These are phyloP conservation scores for Cheirogaleus medius DNA, from an alignment of 2,113 vertebrate genomes.

Conservation along the genomic window DNA sequence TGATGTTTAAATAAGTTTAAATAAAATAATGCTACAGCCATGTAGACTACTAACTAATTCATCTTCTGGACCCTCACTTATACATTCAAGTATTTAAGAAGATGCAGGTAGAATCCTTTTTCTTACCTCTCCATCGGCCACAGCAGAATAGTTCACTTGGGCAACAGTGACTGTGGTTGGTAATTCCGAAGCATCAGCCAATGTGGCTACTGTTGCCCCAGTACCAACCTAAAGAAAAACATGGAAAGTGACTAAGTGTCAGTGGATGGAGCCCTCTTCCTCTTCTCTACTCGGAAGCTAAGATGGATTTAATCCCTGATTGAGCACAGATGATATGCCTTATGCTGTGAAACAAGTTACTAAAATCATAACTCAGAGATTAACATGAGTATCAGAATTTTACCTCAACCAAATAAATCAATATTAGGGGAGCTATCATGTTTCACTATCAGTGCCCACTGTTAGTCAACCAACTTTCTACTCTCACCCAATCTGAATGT, in stretches of 20 bases:
- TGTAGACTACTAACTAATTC: background rate
- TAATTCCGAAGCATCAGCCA: slow-evolving; percentile 97
- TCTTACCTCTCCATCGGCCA: slow-evolving; percentile 95
- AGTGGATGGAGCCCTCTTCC: background rate
- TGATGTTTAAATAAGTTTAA: background rate
- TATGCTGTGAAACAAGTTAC: background rate
- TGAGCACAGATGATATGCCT: background rate
- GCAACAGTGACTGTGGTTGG: slow-evolving; percentile 97
- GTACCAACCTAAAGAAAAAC: slow-evolving; percentile 92
- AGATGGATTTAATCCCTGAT: background rate
- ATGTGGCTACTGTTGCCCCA: slow-evolving; percentile 95
- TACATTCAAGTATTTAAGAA: background rate
- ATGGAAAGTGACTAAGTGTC: background rate
- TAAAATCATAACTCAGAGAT: background rate
- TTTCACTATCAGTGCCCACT: background rate
- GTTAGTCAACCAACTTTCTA: background rate
- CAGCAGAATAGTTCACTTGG: slow-evolving; percentile 97
- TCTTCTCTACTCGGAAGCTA: background rate
- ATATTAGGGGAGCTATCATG: background rate
- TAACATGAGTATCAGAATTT: slow-evolving; percentile 15
- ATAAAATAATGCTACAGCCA: background rate
- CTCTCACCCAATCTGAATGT: background rate
- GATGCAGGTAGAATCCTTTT: background rate
- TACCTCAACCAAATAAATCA: background rate
- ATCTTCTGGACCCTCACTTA: background rate